phyloP scores from a whole-genome alignment of 1,140 invertebrate genomes.

The Drosophila orosa region DNA sequence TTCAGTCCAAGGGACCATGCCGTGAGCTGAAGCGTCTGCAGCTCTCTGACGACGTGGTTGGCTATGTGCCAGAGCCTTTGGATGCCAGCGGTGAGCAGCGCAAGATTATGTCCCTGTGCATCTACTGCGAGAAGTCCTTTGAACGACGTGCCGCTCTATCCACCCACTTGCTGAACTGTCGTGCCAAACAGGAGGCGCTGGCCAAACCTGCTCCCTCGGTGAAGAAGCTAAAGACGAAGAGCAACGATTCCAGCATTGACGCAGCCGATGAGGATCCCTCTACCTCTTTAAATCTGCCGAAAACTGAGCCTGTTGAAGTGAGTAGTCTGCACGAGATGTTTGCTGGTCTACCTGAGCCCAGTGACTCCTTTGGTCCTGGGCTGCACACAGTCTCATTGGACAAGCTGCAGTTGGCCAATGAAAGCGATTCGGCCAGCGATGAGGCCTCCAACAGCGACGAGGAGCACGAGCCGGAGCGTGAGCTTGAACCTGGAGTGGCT shows the following conservation, averaged over 20 bases:
- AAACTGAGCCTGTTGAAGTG: conserved; percentile 8
- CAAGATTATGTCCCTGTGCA: conserved; percentile 85
- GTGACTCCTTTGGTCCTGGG: conserved; percentile 45
- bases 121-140: conserved; percentile 88
- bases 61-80: conserved; percentile 39
- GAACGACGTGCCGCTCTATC: conserved; percentile 88
- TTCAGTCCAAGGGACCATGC: conserved; percentile 70
- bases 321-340: conserved; percentile 61
- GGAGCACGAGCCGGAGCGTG: conserved; percentile 5
- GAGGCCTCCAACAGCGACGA: conserved; percentile 49
- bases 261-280: conserved; percentile 28
- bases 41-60: conserved; percentile 67
- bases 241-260: conserved; percentile 34
- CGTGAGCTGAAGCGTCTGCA: conserved; percentile 76
- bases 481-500: background rate
- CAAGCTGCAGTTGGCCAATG: conserved; percentile 54
- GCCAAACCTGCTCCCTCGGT: conserved; percentile 61
- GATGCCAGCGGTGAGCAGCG: conserved; percentile 49
- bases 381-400: conserved; percentile 74
- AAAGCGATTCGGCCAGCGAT: conserved; percentile 55
- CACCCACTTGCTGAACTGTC: conserved; percentile 87
- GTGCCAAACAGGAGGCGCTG: conserved; percentile 68
- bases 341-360: conserved; percentile 58
- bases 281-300: conserved; percentile 18
- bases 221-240: conserved; percentile 56